Evolutionary conservation across 2,113 vertebrate genomes (phyloP).

Genomic region (Cyprinodon tularosa): DNA sequence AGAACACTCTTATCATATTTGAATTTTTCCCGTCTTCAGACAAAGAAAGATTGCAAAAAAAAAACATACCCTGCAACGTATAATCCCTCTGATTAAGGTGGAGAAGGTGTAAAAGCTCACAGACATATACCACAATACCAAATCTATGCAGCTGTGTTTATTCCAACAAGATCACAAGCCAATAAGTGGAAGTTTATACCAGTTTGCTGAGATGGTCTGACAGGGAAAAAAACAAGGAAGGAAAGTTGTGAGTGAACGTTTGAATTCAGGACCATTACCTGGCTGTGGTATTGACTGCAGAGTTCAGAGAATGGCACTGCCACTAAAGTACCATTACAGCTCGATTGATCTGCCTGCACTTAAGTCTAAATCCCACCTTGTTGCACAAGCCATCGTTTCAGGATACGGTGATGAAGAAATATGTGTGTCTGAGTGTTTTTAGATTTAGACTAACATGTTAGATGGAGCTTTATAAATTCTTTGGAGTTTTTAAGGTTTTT

Average conservation of each 20-base stretch:
- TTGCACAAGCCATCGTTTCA: slow-evolving; percentile 66
- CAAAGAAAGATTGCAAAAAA: background rate
- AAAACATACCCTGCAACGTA: background rate
- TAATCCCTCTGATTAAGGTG: background rate
- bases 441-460: background rate
- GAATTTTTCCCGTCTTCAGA: slow-evolving; percentile 3
- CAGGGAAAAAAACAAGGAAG: slow-evolving; percentile 21
- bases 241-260: slow-evolving; percentile 43
- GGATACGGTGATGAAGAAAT: slow-evolving; percentile 67
- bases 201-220: slow-evolving; percentile 44
- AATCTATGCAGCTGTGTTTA: slow-evolving; percentile 23
- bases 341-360: slow-evolving; percentile 79
- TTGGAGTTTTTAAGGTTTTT: slow-evolving; percentile 25
- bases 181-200: slow-evolving; percentile 38
- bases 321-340: slow-evolving; percentile 77
- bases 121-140: background rate
- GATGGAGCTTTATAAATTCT: too few relatives aligned
- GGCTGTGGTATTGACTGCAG: slow-evolving; percentile 65
- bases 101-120: slow-evolving; percentile 6
- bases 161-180: slow-evolving; percentile 52
- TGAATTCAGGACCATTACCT: slow-evolving; percentile 65
- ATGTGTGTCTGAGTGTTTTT: slow-evolving; percentile 30
- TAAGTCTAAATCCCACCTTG: slow-evolving; percentile 74
- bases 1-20: slow-evolving; percentile 16
- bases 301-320: slow-evolving; percentile 64